phyloP scores from a whole-genome alignment of 2,113 vertebrate genomes.

The Ceratotherium simum region DNA sequence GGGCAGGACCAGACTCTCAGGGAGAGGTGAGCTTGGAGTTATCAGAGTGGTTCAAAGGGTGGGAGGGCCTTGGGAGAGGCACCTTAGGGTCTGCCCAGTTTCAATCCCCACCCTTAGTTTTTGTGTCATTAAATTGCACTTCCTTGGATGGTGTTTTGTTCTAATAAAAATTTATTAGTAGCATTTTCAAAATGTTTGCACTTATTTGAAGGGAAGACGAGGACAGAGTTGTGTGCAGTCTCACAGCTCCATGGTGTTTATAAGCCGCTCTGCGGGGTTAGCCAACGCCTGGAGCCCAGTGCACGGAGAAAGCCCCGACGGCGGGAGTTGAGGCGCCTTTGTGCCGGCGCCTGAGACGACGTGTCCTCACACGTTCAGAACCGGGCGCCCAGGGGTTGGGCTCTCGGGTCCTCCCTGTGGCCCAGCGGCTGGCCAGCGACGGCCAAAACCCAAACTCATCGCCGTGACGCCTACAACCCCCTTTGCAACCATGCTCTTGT shows the following conservation, averaged over 20 bases:
- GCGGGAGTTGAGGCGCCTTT: rapidly evolving
- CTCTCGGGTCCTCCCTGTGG: not conserved
- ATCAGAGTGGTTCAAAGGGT: rapidly evolving
- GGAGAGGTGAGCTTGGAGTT: not conserved
- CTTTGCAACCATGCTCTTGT: rapidly evolving
- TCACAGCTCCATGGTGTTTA: rapidly evolving
- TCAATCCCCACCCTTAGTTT: rapidly evolving
- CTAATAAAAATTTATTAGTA: not conserved
- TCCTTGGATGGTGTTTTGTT: not conserved
- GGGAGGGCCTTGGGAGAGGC: not conserved
- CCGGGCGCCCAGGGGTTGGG: rapidly evolving
- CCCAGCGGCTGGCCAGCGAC: rapidly evolving
- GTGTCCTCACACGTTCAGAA: not conserved
- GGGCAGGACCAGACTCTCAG: not conserved
- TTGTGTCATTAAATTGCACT: not conserved
- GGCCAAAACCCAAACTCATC: not conserved
- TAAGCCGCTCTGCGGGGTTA: rapidly evolving
- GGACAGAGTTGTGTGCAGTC: rapidly evolving
- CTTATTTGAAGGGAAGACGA: not conserved
- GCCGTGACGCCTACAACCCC: rapidly evolving
- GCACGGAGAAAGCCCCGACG: not conserved
- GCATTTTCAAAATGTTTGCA: not conserved
- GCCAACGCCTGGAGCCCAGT: not conserved
- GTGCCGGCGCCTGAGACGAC: rapidly evolving
- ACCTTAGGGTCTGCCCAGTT: rapidly evolving